Evolutionary conservation across 2,113 vertebrate genomes (phyloP).

Genomic region (Strigops habroptila): DNA sequence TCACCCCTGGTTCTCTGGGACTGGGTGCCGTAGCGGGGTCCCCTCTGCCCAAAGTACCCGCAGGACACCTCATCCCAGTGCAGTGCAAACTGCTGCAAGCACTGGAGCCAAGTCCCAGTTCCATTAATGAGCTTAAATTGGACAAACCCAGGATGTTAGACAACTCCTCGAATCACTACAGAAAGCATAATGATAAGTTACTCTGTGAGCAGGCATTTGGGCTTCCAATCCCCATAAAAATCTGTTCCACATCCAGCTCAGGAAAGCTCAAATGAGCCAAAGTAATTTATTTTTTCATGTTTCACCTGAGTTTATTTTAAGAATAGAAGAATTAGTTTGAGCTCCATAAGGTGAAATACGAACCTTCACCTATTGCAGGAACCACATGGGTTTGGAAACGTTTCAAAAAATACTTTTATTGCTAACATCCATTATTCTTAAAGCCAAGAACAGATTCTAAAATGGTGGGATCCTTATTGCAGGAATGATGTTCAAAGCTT

Average conservation of each 20-base stretch:
- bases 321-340: not conserved
- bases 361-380: slow-evolving; percentile 22
- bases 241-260: not conserved
- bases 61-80: not conserved
- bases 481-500: not conserved
- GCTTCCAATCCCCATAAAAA: rapidly evolving
- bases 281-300: not conserved
- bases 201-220: not conserved
- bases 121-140: not conserved
- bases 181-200: not conserved
- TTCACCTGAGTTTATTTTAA: slow-evolving; percentile 6
- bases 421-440: not conserved
- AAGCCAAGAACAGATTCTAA: slow-evolving; percentile 23
- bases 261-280: not conserved
- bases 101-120: not conserved
- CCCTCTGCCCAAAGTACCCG: not conserved
- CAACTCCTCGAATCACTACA: not conserved
- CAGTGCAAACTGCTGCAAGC: not conserved
- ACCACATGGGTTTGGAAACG: not conserved
- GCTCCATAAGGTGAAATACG: not conserved
- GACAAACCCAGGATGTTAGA: not conserved
- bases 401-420: slow-evolving; percentile 27
- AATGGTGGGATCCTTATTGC: not conserved
- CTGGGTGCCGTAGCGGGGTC: rapidly evolving
- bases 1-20: not conserved